Evolutionary conservation across 2,888 invertebrate species (phyloP).

Genomic region (Scelioninae gen. 1): DNA sequence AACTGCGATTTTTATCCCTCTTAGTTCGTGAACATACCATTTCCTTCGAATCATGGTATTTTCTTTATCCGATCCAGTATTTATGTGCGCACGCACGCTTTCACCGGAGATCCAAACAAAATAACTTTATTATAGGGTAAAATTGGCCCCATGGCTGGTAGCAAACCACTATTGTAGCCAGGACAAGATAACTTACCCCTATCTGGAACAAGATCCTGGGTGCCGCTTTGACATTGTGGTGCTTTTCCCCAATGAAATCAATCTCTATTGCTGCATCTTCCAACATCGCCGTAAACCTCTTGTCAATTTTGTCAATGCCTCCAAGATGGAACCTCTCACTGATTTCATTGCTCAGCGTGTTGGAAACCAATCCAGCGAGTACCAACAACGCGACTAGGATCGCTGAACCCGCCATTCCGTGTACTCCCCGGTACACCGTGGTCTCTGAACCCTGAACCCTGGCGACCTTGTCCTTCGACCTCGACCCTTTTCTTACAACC

Average conservation of each 20-base stretch:
- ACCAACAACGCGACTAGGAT: slow-evolving; percentile 54
- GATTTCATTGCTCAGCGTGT: slow-evolving; percentile 73
- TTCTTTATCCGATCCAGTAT: slow-evolving; percentile 9
- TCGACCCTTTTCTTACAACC: slow-evolving; percentile 65
- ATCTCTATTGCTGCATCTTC: slow-evolving; percentile 81
- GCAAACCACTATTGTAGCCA: no score
- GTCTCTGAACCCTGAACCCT: slow-evolving; percentile 63
- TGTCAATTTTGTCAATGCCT: slow-evolving; percentile 73
- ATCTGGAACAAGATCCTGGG: slow-evolving; percentile 90
- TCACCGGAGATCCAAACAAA: slow-evolving; percentile 42
- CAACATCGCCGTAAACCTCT: slow-evolving; percentile 76
- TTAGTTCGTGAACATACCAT: not conserved
- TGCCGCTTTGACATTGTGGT: slow-evolving; percentile 77
- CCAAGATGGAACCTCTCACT: slow-evolving; percentile 76
- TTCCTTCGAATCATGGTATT: slow-evolving; percentile 34
- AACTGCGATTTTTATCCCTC: slow-evolving; percentile 37
- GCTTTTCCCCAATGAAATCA: slow-evolving; percentile 79
- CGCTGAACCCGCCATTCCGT: slow-evolving; percentile 61
- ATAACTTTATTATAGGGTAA: no score
- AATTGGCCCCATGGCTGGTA: no score
- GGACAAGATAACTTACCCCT: slow-evolving; percentile 91
- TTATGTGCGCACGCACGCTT: slow-evolving; percentile 18
- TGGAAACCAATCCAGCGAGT: slow-evolving; percentile 61
- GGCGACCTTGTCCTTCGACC: slow-evolving; percentile 66
- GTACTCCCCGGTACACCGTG: no score